Conservation (phyloP, 2,888 invertebrate genomes). For the Sinhomidia bicolor region DNA sequence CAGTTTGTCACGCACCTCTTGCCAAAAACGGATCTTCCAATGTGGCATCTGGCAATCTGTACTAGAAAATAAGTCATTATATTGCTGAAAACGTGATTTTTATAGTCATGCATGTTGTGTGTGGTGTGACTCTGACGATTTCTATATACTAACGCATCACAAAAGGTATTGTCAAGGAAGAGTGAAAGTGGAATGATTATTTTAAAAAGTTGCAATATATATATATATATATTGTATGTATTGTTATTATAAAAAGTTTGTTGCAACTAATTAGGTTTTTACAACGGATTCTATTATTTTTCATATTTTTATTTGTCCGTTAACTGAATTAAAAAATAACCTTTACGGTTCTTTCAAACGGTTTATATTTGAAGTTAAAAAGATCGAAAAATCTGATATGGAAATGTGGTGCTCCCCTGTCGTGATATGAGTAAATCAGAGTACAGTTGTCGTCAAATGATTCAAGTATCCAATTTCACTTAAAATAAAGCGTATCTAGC, state of each 20-base stretch:
- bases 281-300: background rate
- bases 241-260: no score
- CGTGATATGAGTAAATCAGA: slow-evolving; percentile 16
- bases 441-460: background rate
- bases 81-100: slow-evolving; percentile 38
- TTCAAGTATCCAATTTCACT: no score
- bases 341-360: background rate
- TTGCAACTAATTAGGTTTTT: no score
- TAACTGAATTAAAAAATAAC: background rate
- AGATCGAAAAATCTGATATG: background rate
- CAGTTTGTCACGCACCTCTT: slow-evolving; percentile 12
- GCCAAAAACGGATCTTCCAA: slow-evolving; percentile 59
- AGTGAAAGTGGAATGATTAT: slow-evolving; percentile 37
- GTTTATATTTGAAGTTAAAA: background rate
- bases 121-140: slow-evolving; percentile 27
- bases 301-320: slow-evolving; percentile 8
- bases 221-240: background rate
- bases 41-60: slow-evolving; percentile 48
- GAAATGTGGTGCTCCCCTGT: slow-evolving; percentile 29
- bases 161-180: slow-evolving; percentile 8
- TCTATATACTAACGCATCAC: background rate
- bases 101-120: slow-evolving; percentile 30
- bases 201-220: no score
- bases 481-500: no score
- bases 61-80: slow-evolving; percentile 34